Base-by-base conservation (phyloP, 2,888 invertebrate species). In the Entomobrya proxima region DNA sequence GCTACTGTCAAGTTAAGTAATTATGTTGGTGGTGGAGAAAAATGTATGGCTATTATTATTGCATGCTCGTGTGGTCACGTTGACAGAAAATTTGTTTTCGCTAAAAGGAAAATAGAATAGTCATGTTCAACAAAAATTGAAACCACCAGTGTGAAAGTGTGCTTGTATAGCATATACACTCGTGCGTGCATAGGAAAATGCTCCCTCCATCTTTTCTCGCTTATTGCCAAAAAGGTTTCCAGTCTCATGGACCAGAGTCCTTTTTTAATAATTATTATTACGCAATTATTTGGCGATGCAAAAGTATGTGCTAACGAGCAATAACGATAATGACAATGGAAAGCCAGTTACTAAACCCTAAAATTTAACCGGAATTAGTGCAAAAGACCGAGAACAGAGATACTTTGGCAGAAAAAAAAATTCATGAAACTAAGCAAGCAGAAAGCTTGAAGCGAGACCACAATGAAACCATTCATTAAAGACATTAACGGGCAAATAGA, bases 1-100 rank as follows among this genome's bases (percentile, higher is more conserved):
- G n/a, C 58, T 15, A 30, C 67, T 24, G 21, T 37, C 37, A 37
- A 67, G 67, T 18, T 67, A 40, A 40, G 67, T 67, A 67, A 80
- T 80, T 69, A 69, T 37, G 50, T 40, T 64, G 13, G 4, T 18
- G 24, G 27, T 18, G 35, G 40, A 52, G 35, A 50, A 35, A 78
- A 47, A 80, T 80, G 27, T 76, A 21, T 30, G 50, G 30, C 69
- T 55, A 47, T 52, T 40, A 80, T 80, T 69, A 80, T 69, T 67
- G 30, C 69, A 80, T 52, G 37, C 37, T 30, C 50, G 35, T 44
- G 47, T 80, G 79, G 37, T 55, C 79, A 80, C 79, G 69, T 52
- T 69, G 18, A 55, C 32, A 55, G 30, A 69, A 80, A 80, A 80
- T 80, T 50, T 35, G 67, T 67, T 80, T 69, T 67, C 32, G 47